Evolutionary conservation across 2,888 invertebrate species (phyloP), one percentile per base, ranked within the genome.

Genomic region (Leucania comma): DNA sequence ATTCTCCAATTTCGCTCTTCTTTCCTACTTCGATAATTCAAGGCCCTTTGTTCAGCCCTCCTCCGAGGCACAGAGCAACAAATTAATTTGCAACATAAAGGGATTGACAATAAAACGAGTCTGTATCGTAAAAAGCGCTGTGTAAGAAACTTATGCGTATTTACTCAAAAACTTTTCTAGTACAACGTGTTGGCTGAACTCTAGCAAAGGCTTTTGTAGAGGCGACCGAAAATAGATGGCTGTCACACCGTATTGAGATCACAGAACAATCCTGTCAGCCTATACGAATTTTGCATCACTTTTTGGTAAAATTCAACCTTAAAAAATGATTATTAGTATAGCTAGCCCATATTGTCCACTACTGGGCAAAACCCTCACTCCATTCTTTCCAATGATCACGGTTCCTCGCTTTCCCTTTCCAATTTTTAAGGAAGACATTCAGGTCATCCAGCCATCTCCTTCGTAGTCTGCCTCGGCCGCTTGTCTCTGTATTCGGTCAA

Each of bases 141-240:
- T 72, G 35, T 69, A 65, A 75, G 75, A 61, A 83, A 84, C 79
- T 83, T 81, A 70, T 74, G 63, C 57, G 71, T 86, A 83, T 85
- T 85, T 81, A 78, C 82, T 83, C 75, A 80, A 77, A 82, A 88
- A 88, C 75, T 88, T 88, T 82, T 64, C 79, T 81, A 81, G 78
- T 82, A 78, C 82, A 72, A 71, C 72, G 81, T 85, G 84, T 86
- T 77, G 75, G 75, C 65, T 70, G 76, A 78, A 72, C 79, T 81
- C 63, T 63, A 74, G 57, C 68, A 75, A 74, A 85, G 79, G 81
- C 83, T 81, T 85, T 80, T 81, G 72, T 84, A 78, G 61, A 73
- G 73, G 67, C 61, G 61, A 78, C 71, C 56, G 50, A 71, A 75
- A 67, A 58, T 67, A 59, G 32, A 24, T 10, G 24, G 8, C 51